Conservation (phyloP, 2,113 vertebrate genomes). For the Myrmecobius fasciatus region DNA sequence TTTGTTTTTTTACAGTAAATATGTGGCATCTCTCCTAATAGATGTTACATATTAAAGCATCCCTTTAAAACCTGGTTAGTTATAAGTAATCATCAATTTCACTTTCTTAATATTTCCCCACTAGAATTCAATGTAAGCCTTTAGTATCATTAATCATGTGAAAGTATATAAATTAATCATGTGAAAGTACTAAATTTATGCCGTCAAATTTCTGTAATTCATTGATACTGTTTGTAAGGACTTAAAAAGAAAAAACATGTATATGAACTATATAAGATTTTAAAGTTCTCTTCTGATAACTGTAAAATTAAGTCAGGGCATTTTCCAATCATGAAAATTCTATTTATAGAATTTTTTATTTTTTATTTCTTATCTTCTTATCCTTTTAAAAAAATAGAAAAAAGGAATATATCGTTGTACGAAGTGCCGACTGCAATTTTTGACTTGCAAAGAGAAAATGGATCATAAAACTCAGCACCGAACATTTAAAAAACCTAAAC, state of each 20-base stretch:
- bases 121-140: neutral
- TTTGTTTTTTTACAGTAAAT: neutral
- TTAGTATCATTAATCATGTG: neutral
- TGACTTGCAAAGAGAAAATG: constrained; percentile 95
- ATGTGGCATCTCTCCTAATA: neutral
- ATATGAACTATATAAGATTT: neutral
- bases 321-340: neutral
- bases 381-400: constrained; percentile 85
- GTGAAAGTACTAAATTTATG: neutral
- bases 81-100: neutral
- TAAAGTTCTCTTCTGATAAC: constrained; percentile 15
- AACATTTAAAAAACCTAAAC: constrained; percentile 95
- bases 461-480: constrained; percentile 95
- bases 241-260: neutral
- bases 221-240: neutral
- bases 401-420: constrained; percentile 97
- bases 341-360: constrained; percentile 20
- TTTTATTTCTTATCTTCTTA: constrained; percentile 56
- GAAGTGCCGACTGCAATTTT: constrained; percentile 96
- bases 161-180: neutral
- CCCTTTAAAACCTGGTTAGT: neutral
- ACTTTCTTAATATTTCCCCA: neutral
- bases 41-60: neutral
- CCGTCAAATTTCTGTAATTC: neutral
- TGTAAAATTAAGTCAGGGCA: constrained; percentile 29